These are phyloP conservation scores for Arenaria interpres DNA, from an alignment of 2,113 vertebrate species.

Conservation along the genomic window DNA sequence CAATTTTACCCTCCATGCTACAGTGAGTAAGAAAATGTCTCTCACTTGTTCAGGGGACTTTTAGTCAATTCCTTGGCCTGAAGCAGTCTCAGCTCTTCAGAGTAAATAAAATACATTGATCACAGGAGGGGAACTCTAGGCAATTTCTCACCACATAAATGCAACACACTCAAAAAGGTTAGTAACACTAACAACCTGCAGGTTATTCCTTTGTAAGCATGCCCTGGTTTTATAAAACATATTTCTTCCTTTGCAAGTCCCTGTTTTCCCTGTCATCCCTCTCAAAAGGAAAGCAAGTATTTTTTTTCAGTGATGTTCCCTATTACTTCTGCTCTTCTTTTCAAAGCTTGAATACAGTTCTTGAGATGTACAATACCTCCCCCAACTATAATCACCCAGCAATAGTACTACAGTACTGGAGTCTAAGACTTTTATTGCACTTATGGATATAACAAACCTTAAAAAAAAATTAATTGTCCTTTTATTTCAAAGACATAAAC, in stretches of 20 bases:
- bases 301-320: neutral
- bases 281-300: neutral
- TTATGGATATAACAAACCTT: neutral
- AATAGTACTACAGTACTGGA: neutral
- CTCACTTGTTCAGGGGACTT: neutral
- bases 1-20: neutral
- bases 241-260: neutral
- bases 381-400: neutral
- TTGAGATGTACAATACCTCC: neutral
- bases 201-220: neutral
- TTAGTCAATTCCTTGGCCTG: neutral
- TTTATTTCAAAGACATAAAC: neutral
- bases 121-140: neutral
- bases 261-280: neutral
- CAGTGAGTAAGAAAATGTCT: neutral
- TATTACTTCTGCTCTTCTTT: neutral
- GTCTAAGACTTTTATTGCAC: neutral
- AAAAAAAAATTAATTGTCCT: neutral
- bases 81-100: neutral
- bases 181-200: neutral
- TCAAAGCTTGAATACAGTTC: neutral
- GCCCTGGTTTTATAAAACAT: neutral
- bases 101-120: neutral
- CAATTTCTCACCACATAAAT: neutral
- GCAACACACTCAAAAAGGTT: neutral